Percentiles rank a stretch among this genome's conserved stretches.
phyloP scores from a whole-genome alignment of 2,797 vertebrate genomes.

The Sebastes iracundus region DNA sequence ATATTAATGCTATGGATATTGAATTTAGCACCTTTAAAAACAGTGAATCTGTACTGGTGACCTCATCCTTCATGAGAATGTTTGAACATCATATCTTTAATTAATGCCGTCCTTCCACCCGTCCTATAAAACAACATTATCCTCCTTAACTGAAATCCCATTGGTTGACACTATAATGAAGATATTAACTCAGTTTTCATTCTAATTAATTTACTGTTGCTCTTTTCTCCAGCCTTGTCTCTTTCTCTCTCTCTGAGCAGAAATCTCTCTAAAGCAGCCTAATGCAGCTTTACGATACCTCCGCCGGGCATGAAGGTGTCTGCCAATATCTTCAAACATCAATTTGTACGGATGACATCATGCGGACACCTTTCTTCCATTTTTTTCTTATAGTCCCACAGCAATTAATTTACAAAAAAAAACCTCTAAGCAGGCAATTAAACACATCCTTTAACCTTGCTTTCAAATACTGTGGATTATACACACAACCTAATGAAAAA shows the following conservation, averaged over 20 bases:
- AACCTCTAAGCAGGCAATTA: constrained; percentile 59
- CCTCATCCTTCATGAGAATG: background rate
- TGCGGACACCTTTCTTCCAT: background rate
- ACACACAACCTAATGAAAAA: constrained; percentile 60
- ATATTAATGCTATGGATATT: no score
- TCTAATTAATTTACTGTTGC: background rate
- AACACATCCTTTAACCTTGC: constrained; percentile 62
- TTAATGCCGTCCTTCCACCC: no score
- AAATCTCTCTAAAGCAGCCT: background rate
- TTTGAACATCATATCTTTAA: background rate
- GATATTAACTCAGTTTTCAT: background rate
- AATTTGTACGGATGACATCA: constrained; percentile 29
- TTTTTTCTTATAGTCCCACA: constrained; percentile 11
- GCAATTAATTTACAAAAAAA: constrained; percentile 59
- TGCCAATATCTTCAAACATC: constrained; percentile 27
- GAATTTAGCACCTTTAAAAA: background rate
- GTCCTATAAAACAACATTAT: background rate
- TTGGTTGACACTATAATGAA: background rate
- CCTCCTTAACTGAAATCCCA: background rate
- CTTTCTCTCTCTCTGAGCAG: background rate
- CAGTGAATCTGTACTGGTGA: no score
- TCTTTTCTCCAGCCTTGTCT: background rate
- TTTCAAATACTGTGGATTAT: constrained; percentile 57
- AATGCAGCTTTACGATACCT: background rate
- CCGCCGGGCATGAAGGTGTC: background rate